These are phyloP conservation scores for Achatina immaculata DNA, from an alignment of 1,140 invertebrate genomes.

Conservation along the genomic window DNA sequence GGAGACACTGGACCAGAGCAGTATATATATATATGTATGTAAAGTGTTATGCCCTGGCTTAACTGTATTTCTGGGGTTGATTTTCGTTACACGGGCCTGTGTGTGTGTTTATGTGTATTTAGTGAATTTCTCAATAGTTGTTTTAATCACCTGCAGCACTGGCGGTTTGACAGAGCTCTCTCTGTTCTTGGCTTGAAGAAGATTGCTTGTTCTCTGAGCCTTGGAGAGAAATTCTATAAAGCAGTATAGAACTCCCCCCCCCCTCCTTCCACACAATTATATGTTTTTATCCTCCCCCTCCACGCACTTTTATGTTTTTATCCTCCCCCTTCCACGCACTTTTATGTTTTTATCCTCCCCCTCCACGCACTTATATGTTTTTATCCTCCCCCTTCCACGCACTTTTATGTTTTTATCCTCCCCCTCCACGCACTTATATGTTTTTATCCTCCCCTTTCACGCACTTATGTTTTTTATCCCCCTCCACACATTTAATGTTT, in stretches of 20 bases:
- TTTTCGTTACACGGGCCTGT: no score
- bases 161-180: no score
- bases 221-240: no score
- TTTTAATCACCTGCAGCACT: no score
- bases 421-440: not conserved
- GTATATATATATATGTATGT: no score
- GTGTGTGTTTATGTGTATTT: no score
- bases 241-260: not conserved
- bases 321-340: not conserved
- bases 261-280: not conserved
- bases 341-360: not conserved
- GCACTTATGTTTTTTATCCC: not conserved
- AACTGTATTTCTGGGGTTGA: no score
- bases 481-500: not conserved
- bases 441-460: conserved; percentile 22
- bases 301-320: not conserved
- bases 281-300: not conserved
- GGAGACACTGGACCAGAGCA: no score
- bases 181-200: no score
- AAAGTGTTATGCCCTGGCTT: no score
- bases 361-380: not conserved
- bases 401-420: not conserved
- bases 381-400: not conserved
- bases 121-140: no score
- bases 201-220: no score